These are phyloP conservation scores for Galeopterus variegatus DNA, from an alignment of 2,113 vertebrate genomes.

Conservation along the genomic window DNA sequence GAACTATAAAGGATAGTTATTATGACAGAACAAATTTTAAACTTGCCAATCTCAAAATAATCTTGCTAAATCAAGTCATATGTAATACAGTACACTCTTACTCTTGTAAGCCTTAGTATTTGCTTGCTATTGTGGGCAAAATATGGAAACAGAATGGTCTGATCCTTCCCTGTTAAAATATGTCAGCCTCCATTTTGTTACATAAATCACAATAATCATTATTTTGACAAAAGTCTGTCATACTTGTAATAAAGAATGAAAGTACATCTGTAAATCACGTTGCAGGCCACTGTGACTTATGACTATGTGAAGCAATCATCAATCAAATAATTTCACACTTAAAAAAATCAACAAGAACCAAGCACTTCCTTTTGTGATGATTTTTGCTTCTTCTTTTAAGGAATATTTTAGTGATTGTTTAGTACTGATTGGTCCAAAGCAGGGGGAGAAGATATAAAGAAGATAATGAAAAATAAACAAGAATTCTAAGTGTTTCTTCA, in stretches of 20 bases:
- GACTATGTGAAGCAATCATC: neutral
- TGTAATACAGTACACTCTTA: neutral
- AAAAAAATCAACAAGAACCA: neutral
- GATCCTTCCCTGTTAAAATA: slow-evolving; percentile 21
- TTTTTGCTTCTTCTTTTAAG: neutral
- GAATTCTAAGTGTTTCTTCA: neutral
- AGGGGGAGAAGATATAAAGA: neutral
- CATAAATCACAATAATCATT: slow-evolving; percentile 67
- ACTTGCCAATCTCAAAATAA: slow-evolving; percentile 68
- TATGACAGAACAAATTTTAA: slow-evolving; percentile 62
- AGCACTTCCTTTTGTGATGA: neutral
- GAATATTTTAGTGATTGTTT: neutral
- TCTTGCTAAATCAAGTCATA: slow-evolving; percentile 65
- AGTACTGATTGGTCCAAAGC: neutral
- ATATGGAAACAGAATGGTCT: slow-evolving; percentile 60
- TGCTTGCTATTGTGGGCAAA: neutral
- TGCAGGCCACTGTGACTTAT: neutral
- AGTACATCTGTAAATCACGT: neutral
- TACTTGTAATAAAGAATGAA: slow-evolving; percentile 21
- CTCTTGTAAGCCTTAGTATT: neutral
- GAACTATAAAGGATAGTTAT: slow-evolving; percentile 50
- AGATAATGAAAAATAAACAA: neutral
- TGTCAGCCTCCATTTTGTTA: slow-evolving; percentile 50
- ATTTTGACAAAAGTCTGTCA: slow-evolving; percentile 72
- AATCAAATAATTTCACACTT: slow-evolving; percentile 1